Conservation (phyloP, 1,140 invertebrate species). For the Drosophila bocqueti region DNA sequence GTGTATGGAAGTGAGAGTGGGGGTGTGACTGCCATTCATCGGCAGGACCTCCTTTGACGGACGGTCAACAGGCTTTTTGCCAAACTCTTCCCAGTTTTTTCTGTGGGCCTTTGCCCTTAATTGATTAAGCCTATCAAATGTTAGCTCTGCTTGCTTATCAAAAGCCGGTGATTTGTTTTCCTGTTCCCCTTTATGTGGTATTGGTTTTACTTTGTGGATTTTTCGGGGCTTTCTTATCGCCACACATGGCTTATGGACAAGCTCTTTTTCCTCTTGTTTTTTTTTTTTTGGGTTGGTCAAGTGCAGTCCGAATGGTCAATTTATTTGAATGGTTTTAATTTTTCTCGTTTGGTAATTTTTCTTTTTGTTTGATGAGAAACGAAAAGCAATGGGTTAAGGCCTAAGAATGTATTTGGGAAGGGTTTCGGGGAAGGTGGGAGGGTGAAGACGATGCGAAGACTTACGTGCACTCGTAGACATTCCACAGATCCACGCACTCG, state of each 20-base stretch:
- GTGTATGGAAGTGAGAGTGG: neutral
- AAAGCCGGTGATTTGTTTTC: slow-evolving; percentile 38
- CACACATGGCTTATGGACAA: slow-evolving; percentile 14
- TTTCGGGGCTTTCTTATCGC: slow-evolving; percentile 12
- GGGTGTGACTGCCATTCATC: slow-evolving; percentile 16
- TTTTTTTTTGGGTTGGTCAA: slow-evolving; percentile 6
- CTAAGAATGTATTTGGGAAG: slow-evolving; percentile 14
- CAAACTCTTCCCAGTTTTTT: slow-evolving; percentile 7
- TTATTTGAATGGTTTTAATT: slow-evolving; percentile 33
- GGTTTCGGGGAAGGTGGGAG: neutral
- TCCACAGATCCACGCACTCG: slow-evolving; percentile 98
- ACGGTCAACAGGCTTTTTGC: slow-evolving; percentile 25
- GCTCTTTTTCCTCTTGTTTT: neutral
- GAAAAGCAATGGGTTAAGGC: slow-evolving; percentile 62
- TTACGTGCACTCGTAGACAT: slow-evolving; percentile 98
- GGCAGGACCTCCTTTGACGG: slow-evolving; percentile 47
- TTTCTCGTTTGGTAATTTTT: slow-evolving; percentile 36
- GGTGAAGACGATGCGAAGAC: slow-evolving; percentile 83
- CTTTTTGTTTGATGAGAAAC: slow-evolving; percentile 55
- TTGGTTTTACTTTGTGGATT: slow-evolving; percentile 26
- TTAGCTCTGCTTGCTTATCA: slow-evolving; percentile 40
- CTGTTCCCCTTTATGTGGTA: slow-evolving; percentile 26
- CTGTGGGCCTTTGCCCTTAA: slow-evolving; percentile 52
- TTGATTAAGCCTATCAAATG: slow-evolving; percentile 78
- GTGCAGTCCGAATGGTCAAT: slow-evolving; percentile 58